A percentile compares a stretch with the other conserved stretches of the same genome.
phyloP scores from a whole-genome alignment of 2,113 vertebrate species.

The Felis catus region F.catus_Fca126_mat1.0 CM031424.1:49699001-49699500 shows the following conservation, averaged over 20 bases:
- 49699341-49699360: neutral
- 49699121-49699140: neutral
- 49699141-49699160: neutral
- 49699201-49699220: neutral
- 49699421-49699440: neutral
- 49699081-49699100: neutral
- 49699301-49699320: constrained; percentile 3
- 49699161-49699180: neutral
- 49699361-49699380: neutral
- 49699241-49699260: neutral
- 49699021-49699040: neutral
- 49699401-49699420: neutral
- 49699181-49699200: neutral
- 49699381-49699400: constrained; percentile 11
- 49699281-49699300: neutral
- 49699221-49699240: neutral
- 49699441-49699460: neutral
- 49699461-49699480: constrained; percentile 27
- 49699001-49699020: neutral
- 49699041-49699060: rapidly evolving
- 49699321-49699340: neutral
- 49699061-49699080: neutral
- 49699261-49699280: neutral
- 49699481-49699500: constrained; percentile 71
- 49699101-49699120: neutral